Percentiles rank a stretch among this genome's conserved stretches.
Conservation (phyloP, 2,797 vertebrate genomes). For the Halcyon smyrnensis region DNA sequence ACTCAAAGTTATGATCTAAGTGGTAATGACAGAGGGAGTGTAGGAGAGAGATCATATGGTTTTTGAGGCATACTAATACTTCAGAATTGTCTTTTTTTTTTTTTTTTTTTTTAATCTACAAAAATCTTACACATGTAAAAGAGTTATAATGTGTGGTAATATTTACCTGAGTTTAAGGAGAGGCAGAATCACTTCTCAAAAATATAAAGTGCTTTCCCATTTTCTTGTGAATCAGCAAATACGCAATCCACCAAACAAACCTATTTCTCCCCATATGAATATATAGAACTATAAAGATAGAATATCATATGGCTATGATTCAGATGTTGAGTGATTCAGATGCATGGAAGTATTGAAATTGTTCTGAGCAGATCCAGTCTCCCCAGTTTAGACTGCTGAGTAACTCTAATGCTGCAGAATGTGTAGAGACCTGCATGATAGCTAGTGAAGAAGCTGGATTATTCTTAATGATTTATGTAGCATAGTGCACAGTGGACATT, state of each 20-base stretch:
- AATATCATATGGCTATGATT: not conserved
- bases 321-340: not conserved
- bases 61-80: not conserved
- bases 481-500: not conserved
- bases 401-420: not conserved
- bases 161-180: not conserved
- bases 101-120: not conserved
- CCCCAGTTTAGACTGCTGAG: not conserved
- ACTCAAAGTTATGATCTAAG: not conserved
- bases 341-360: not conserved
- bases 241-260: not conserved
- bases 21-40: not conserved
- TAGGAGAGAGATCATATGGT: not conserved
- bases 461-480: not conserved
- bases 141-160: not conserved
- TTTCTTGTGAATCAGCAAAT: not conserved
- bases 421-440: not conserved
- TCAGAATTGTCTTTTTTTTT: not conserved
- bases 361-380: not conserved
- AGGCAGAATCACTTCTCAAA: not conserved
- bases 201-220: not conserved
- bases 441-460: not conserved
- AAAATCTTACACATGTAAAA: not conserved
- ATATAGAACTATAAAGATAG: not conserved
- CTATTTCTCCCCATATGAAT: not conserved